These are phyloP conservation scores for Dasypus novemcinctus DNA, from an alignment of 2,113 vertebrate genomes.

Conservation along the genomic window DNA sequence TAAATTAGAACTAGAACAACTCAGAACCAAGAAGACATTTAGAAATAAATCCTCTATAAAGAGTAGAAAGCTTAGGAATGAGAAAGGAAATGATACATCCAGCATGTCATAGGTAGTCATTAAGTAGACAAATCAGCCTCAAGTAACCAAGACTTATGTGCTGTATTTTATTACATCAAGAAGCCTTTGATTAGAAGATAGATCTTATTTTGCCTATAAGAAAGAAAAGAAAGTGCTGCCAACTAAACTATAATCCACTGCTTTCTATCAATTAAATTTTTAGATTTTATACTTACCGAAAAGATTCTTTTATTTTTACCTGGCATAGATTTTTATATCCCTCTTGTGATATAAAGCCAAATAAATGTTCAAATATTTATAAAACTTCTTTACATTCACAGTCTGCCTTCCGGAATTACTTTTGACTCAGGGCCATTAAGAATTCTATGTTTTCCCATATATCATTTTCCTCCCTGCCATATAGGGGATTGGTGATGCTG, in stretches of 20 bases:
- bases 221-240: slow-evolving; percentile 37
- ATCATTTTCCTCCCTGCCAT: background rate
- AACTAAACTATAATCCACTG: background rate
- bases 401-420: background rate
- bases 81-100: background rate
- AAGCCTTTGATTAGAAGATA: slow-evolving; percentile 13
- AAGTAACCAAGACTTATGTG: background rate
- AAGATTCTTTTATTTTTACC: background rate
- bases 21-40: background rate
- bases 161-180: background rate
- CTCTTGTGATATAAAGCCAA: background rate
- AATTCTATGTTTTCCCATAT: background rate
- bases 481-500: background rate
- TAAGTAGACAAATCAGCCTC: background rate
- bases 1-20: background rate
- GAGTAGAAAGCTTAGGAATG: background rate
- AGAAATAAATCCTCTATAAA: background rate
- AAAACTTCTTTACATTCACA: background rate
- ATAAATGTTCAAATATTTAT: slow-evolving; percentile 1
- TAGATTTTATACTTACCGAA: background rate
- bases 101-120: background rate
- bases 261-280: slow-evolving; percentile 26
- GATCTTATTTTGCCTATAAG: slow-evolving; percentile 48
- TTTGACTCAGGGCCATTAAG: background rate
- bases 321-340: slow-evolving; percentile 17